Conservation (phyloP, 2,888 invertebrate genomes). For the Cordilura impudica region DNA sequence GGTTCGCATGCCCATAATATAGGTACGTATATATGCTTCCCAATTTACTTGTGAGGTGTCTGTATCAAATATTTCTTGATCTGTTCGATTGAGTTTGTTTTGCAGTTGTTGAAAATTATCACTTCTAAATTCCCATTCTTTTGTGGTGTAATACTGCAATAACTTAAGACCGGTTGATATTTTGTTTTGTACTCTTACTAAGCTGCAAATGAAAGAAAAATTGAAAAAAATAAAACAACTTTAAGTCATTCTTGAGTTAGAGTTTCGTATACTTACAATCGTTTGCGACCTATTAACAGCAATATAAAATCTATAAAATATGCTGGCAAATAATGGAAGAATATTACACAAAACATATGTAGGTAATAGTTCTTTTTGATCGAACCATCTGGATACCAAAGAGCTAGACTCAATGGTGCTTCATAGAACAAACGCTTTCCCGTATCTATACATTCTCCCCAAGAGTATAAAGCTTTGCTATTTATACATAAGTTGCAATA, state of each 20-base stretch:
- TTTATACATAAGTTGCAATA: constrained; percentile 86
- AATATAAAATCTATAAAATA: constrained; percentile 86
- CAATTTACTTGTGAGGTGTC: constrained; percentile 80
- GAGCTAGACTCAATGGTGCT: constrained; percentile 86
- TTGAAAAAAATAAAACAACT: neutral
- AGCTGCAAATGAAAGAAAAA: constrained; percentile 76
- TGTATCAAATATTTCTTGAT: constrained; percentile 82
- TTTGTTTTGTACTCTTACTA: constrained; percentile 81
- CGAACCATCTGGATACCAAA: constrained; percentile 89
- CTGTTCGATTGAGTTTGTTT: constrained; percentile 79
- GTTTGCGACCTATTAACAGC: constrained; percentile 84
- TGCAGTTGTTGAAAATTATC: constrained; percentile 81
- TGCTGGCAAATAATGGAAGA: constrained; percentile 88
- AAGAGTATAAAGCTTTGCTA: constrained; percentile 87
- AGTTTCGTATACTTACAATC: constrained; percentile 83
- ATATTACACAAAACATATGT: constrained; percentile 83
- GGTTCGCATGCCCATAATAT: constrained; percentile 89
- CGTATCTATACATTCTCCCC: constrained; percentile 88
- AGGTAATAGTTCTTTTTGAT: constrained; percentile 83
- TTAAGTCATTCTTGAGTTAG: neutral
- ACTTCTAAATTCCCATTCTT: constrained; percentile 87
- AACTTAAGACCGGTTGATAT: constrained; percentile 81
- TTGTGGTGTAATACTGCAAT: constrained; percentile 87
- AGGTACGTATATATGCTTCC: constrained; percentile 83
- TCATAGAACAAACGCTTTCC: constrained; percentile 81